Conservation (phyloP, 2,797 vertebrate species). For the Danio tinwini region DNA sequence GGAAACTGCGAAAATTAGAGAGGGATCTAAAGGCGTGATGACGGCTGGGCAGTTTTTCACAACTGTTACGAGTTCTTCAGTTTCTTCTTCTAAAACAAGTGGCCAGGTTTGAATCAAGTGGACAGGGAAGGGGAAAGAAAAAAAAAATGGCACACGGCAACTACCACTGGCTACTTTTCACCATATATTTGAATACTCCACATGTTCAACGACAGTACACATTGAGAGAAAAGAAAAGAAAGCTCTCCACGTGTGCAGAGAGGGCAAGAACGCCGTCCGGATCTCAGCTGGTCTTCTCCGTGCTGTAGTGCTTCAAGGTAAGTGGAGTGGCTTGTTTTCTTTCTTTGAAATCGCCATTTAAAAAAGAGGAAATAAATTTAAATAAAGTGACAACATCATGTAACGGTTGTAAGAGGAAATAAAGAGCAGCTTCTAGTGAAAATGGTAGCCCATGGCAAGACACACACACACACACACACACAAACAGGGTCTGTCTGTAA, state of each 20-base stretch:
- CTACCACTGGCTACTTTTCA: slow-evolving; percentile 96
- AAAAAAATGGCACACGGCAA: slow-evolving; percentile 92
- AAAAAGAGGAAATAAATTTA: slow-evolving; percentile 61
- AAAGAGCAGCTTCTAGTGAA: slow-evolving; percentile 86
- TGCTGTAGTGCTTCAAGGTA: slow-evolving; percentile 89
- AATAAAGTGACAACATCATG: slow-evolving; percentile 65
- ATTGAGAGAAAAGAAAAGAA: slow-evolving; percentile 84
- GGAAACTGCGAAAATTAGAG: slow-evolving; percentile 86
- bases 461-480: slow-evolving; percentile 45
- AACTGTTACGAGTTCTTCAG: slow-evolving; percentile 70
- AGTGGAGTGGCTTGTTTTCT: slow-evolving; percentile 30
- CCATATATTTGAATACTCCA: slow-evolving; percentile 93
- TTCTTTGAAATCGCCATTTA: slow-evolving; percentile 42
- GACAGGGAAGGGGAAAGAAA: slow-evolving; percentile 53
- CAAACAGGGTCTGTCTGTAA: slow-evolving; percentile 75
- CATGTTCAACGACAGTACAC: slow-evolving; percentile 88
- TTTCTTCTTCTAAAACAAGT: slow-evolving; percentile 78
- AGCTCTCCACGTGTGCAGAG: slow-evolving; percentile 56
- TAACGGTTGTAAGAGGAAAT: slow-evolving; percentile 59
- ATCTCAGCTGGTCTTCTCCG: slow-evolving; percentile 67
- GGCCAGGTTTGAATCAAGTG: slow-evolving; percentile 81
- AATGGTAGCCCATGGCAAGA: slow-evolving; percentile 76
- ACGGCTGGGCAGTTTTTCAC: slow-evolving; percentile 83
- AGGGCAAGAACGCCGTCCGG: slow-evolving; percentile 66
- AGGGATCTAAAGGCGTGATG: slow-evolving; percentile 85